phyloP scores from a whole-genome alignment of 2,888 invertebrate genomes.

The Pseudococcus viburni region DNA sequence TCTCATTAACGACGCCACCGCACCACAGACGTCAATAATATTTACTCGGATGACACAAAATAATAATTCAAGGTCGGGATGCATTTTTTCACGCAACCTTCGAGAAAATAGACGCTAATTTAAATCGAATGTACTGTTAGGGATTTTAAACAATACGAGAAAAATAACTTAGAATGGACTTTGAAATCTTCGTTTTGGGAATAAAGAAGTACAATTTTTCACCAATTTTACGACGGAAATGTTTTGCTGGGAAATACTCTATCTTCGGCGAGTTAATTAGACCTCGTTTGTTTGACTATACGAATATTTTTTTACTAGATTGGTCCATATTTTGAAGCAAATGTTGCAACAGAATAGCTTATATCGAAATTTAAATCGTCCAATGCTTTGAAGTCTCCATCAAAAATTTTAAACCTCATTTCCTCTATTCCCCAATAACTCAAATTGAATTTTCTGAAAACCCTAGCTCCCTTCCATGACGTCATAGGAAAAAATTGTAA shows the following conservation, averaged over 20 bases:
- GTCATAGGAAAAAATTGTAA: too few species aligned
- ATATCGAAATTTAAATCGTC: too few species aligned
- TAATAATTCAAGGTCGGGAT: constrained; percentile 43
- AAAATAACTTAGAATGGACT: not conserved
- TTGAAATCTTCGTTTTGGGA: not conserved
- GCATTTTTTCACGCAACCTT: constrained; percentile 34
- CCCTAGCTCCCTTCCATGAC: too few species aligned
- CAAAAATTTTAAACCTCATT: too few species aligned
- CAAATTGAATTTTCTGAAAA: too few species aligned
- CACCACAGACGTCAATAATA: constrained; percentile 22
- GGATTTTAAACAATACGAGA: not conserved
- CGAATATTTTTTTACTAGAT: too few species aligned
- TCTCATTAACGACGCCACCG: not conserved
- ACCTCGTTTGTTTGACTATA: not conserved
- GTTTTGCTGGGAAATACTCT: not conserved
- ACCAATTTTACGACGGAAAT: not conserved
- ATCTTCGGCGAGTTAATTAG: not conserved
- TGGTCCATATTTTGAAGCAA: too few species aligned
- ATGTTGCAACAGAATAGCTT: too few species aligned
- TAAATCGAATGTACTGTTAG: constrained; percentile 1
- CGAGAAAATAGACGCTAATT: constrained; percentile 20
- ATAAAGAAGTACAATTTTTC: not conserved
- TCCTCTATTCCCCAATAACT: too few species aligned
- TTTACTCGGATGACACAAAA: constrained; percentile 35
- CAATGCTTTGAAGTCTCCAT: too few species aligned